phyloP scores from a whole-genome alignment of 2,113 vertebrate species.

The Crotophaga sulcirostris region DNA sequence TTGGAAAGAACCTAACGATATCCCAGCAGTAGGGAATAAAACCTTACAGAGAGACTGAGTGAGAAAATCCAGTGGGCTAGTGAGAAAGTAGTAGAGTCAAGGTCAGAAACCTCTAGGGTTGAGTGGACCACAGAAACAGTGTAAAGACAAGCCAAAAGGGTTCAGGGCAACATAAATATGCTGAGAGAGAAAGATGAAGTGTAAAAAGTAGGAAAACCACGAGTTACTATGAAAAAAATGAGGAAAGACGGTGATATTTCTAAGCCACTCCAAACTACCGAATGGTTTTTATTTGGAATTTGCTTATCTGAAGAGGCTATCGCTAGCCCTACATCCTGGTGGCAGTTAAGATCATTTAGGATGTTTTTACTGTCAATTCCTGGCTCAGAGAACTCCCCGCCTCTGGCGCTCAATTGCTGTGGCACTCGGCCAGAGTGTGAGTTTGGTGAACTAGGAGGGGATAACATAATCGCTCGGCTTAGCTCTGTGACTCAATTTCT shows the following conservation, averaged over 20 bases:
- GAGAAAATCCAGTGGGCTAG: neutral
- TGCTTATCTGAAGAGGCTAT: slow-evolving; percentile 40
- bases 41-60: neutral
- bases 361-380: slow-evolving; percentile 67
- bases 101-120: neutral
- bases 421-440: neutral
- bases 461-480: neutral
- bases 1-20: neutral
- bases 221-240: neutral
- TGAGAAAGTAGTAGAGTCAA: neutral
- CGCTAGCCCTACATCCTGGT: slow-evolving; percentile 46
- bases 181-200: neutral
- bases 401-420: slow-evolving; percentile 15
- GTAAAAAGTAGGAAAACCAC: neutral
- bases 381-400: slow-evolving; percentile 41
- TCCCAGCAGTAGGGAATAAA: neutral
- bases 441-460: neutral
- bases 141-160: neutral
- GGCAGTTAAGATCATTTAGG: slow-evolving; percentile 47
- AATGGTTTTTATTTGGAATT: neutral
- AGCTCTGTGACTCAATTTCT: neutral
- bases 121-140: neutral
- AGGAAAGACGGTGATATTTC: neutral
- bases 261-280: neutral
- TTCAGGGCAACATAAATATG: neutral